Evolutionary conservation across 2,888 invertebrate species (phyloP).

Genomic region (Stenolophus ochropezus): DNA sequence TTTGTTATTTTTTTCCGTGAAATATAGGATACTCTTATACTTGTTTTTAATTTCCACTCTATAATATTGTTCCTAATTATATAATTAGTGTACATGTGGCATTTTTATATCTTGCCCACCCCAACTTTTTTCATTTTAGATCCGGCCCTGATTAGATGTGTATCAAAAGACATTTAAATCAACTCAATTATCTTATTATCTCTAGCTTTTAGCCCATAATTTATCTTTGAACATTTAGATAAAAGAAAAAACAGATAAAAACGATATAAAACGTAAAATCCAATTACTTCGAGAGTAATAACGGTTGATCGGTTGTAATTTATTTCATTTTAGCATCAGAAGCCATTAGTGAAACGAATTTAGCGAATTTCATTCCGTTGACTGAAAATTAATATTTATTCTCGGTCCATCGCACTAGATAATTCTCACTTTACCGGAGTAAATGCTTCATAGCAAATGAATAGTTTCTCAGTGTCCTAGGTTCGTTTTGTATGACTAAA

Average conservation of each 20-base stretch:
- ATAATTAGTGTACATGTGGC: too few relatives aligned
- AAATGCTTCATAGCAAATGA: too few relatives aligned
- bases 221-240: neutral
- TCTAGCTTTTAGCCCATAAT: neutral
- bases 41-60: too few relatives aligned
- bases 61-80: too few relatives aligned
- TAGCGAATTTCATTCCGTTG: neutral
- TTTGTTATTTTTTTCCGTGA: too few relatives aligned
- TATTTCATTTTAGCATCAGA: constrained; percentile 4
- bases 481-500: too few relatives aligned
- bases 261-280: neutral
- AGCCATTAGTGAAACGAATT: constrained; percentile 18
- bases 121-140: too few relatives aligned
- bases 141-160: too few relatives aligned
- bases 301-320: neutral
- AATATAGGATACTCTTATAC: too few relatives aligned
- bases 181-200: neutral
- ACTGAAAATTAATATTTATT: neutral
- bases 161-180: too few relatives aligned
- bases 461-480: too few relatives aligned
- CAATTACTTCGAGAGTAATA: constrained; percentile 1
- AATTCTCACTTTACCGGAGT: neutral
- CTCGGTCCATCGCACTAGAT: neutral
- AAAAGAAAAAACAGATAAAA: neutral
- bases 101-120: too few relatives aligned